Base-by-base conservation (phyloP, 2,888 invertebrate genomes). In the Thyatira batis region DNA sequence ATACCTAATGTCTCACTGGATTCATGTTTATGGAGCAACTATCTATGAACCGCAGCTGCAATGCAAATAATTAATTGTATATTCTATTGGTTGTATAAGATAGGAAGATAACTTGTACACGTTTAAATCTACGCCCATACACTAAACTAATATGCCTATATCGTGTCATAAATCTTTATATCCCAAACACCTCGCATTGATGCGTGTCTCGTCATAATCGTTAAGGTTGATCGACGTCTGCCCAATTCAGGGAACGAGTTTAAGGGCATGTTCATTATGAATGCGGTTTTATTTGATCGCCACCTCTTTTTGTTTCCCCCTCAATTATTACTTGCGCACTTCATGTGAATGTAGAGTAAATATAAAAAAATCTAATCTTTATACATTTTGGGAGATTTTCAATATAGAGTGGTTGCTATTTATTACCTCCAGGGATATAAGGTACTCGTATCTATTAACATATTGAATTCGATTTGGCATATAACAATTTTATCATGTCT, bases 171-270 rank as follows among this genome's bases (percentile, higher is more conserved):
- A 50, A 58, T 57, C 62, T 64, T 53, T 70, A 63, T 20, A 45
- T 62, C 64, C 52, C 45, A 45, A 45, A 21, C 30, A 44, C 49
- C 52, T 55, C 48, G 50, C 51, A 57, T 25, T 55, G 62, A 62
- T 73, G 71, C 75, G 74, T 78, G 75, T 69, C 67, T 66, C 73
- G 63, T 76, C 76, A 78, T 76, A 78, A 78, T 78, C 72, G 60
- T 70, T 63, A 67, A 72, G 57, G 60, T 71, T 78, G 77, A 82
- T 79, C 71, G 77, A 74, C 67, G 68, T 63, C 71, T 71, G 56
- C 71, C 71, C 70, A 78, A 76, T 82, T 78, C 72, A 58, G 52
- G 50, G 61, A 60, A 46, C 46, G 52, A 53, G 54, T 55, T 65
- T 69, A 61, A 64, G 65, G 68, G 66, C 65, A 57, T 60, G 60